These are phyloP conservation scores for Melanotaenia pygmaea DNA, from an alignment of 2,797 vertebrate genomes.

Conservation along the genomic window DNA sequence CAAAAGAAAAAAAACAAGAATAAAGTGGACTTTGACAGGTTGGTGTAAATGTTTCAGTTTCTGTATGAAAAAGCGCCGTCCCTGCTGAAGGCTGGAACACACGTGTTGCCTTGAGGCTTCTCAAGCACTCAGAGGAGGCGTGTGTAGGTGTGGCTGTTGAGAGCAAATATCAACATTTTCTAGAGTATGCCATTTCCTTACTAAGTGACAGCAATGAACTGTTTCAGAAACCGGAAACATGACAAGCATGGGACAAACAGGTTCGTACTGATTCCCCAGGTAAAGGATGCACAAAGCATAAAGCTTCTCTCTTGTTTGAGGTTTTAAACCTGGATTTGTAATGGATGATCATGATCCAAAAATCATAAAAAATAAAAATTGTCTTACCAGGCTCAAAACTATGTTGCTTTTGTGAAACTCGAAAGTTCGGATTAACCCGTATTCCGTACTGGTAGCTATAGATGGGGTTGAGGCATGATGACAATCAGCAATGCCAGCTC, in stretches of 20 bases:
- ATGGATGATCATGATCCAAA: background rate
- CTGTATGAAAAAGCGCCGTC: background rate
- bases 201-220: background rate
- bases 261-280: conserved; percentile 17
- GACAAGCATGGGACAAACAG: conserved; percentile 2
- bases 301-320: background rate
- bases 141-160: background rate
- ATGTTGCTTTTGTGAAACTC: background rate
- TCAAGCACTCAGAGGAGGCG: background rate
- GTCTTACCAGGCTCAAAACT: background rate
- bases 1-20: background rate
- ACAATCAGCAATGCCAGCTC: background rate
- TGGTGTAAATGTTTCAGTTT: background rate
- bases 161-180: background rate
- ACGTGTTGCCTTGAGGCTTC: background rate
- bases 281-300: conserved; percentile 2
- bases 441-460: background rate
- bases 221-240: background rate
- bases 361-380: background rate
- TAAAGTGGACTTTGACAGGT: background rate
- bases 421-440: background rate
- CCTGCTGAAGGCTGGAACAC: background rate
- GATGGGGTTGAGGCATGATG: background rate
- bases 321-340: background rate
- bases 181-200: background rate